Evolutionary conservation across 1,140 invertebrate genomes (phyloP).

Genomic region (Cyclargus thomasi): DNA sequence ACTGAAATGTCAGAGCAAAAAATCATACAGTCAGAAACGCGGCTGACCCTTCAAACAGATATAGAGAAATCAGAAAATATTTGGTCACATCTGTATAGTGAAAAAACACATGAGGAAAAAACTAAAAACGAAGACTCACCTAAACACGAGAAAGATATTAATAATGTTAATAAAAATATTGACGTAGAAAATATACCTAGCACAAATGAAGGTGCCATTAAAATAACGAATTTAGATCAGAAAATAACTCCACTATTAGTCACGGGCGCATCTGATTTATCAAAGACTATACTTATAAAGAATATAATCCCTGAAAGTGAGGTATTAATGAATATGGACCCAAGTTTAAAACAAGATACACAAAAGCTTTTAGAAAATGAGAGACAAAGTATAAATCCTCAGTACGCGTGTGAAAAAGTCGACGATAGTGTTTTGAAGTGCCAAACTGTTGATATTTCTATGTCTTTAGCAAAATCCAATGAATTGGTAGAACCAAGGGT

Average conservation of each 20-base stretch:
- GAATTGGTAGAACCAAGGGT: constrained; percentile 41
- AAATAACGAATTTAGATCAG: neutral
- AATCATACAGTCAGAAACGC: neutral
- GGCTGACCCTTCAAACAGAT: neutral
- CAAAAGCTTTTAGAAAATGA: constrained; percentile 47
- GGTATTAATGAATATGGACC: neutral
- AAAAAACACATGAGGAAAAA: neutral
- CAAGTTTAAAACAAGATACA: constrained; percentile 34
- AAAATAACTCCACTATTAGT: neutral
- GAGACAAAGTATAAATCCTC: constrained; percentile 37
- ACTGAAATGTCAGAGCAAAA: neutral
- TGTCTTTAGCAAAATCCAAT: constrained; percentile 48
- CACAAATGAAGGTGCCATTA: neutral
- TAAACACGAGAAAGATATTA: neutral
- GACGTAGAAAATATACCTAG: neutral
- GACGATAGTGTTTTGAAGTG: constrained; percentile 8
- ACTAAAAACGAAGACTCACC: neutral
- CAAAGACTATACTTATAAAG: constrained; percentile 29
- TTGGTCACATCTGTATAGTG: too few species aligned
- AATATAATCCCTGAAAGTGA: constrained; percentile 17
- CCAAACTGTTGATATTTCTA: constrained; percentile 50
- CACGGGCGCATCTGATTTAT: constrained; percentile 24
- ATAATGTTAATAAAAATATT: neutral
- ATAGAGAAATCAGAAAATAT: neutral
- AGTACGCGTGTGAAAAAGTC: neutral